Evolutionary conservation across 64 coral and sea anemone genomes (phyloP).

Genomic region (Stylophora pistillata): DNA sequence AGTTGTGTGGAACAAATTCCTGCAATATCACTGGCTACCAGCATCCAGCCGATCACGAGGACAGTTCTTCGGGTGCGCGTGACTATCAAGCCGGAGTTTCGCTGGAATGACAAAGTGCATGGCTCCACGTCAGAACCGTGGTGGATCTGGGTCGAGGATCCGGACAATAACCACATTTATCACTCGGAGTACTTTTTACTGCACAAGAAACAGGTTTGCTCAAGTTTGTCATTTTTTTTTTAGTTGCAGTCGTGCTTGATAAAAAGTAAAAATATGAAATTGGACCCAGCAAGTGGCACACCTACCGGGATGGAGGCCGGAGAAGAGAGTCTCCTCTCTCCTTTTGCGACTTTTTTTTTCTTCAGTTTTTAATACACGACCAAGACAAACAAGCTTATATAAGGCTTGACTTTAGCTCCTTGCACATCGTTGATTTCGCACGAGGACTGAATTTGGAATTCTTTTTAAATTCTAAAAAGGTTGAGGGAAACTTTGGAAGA

Average conservation of each 20-base stretch:
- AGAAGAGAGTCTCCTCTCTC: too few species aligned
- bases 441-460: too few species aligned
- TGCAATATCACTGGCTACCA: slow-evolving; percentile 84
- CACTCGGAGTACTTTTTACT: slow-evolving; percentile 97
- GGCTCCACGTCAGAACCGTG: slow-evolving; percentile 88
- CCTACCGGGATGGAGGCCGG: too few species aligned
- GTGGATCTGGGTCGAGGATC: slow-evolving; percentile 99
- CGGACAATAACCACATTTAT: slow-evolving; percentile 93
- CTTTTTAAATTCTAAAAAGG: too few species aligned
- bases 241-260: background rate
- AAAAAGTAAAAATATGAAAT: too few species aligned
- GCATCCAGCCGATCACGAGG: slow-evolving; percentile 98
- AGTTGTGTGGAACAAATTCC: slow-evolving; percentile 85
- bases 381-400: too few species aligned
- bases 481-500: too few species aligned
- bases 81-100: slow-evolving; percentile 86
- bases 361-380: too few species aligned
- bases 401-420: too few species aligned
- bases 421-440: too few species aligned
- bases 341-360: too few species aligned
- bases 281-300: too few species aligned
- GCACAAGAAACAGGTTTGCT: slow-evolving; percentile 91
- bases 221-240: background rate
- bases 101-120: slow-evolving; percentile 95
- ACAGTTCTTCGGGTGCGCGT: slow-evolving; percentile 94